Percentiles rank a stretch among this genome's conserved stretches.
phyloP scores from a whole-genome alignment of 2,888 invertebrate species.

The Drosophila seclusa region DNA sequence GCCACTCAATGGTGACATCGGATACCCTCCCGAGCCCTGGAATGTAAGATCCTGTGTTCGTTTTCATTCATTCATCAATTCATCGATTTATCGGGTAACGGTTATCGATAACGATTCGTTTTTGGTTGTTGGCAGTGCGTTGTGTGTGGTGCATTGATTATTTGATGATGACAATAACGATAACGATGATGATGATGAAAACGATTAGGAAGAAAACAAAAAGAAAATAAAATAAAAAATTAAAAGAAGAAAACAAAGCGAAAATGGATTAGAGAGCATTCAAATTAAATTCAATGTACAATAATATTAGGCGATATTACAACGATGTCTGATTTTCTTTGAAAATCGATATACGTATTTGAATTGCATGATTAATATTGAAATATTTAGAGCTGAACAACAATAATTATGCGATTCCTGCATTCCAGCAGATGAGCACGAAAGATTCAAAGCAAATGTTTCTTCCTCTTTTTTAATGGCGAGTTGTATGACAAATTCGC shows the following conservation, averaged over 20 bases:
- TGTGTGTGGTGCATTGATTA: conserved; percentile 27
- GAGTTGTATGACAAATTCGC: neutral
- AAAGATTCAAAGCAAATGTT: neutral
- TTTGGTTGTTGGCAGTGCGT: conserved; percentile 16
- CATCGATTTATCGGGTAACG: neutral
- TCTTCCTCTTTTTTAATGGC: neutral
- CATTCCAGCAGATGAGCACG: neutral
- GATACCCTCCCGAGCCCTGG: conserved; percentile 84
- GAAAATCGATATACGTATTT: neutral
- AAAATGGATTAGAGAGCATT: conserved; percentile 52
- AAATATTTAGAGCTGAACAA: neutral
- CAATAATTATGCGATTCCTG: neutral
- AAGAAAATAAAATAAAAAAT: conserved; percentile 25
- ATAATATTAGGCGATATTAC: neutral
- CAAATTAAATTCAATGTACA: conserved; percentile 2
- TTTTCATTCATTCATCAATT: conserved; percentile 40
- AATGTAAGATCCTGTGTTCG: conserved; percentile 81
- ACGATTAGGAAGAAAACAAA: conserved; percentile 31
- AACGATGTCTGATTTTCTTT: neutral
- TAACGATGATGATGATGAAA: conserved; percentile 28
- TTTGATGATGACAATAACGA: conserved; percentile 40
- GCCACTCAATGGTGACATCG: conserved; percentile 89
- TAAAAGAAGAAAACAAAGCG: conserved; percentile 46
- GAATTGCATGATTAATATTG: neutral
- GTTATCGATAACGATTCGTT: conserved; percentile 8